Evolutionary conservation across 2,888 invertebrate genomes (phyloP).

Genomic region (Augochlorella aurata): DNA sequence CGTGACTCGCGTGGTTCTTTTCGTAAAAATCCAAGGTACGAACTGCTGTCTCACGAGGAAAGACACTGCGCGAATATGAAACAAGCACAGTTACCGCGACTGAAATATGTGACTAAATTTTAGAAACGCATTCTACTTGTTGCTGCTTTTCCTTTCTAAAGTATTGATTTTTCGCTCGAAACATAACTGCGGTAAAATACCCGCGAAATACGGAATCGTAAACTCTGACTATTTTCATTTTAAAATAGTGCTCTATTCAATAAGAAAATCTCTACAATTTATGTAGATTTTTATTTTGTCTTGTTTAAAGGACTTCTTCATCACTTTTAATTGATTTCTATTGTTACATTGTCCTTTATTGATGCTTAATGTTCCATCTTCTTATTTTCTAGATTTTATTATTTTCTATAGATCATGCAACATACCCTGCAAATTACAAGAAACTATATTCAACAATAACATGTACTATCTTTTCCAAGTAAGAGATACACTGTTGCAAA

Average conservation of each 20-base stretch:
- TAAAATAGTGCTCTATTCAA: not conserved
- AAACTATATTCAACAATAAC: too few relatives aligned
- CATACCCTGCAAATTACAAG: too few relatives aligned
- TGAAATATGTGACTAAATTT: constrained; percentile 7
- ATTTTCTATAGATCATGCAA: too few relatives aligned
- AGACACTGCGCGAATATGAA: not conserved
- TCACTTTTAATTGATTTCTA: too few relatives aligned
- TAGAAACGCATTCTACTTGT: constrained; percentile 3
- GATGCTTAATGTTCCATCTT: too few relatives aligned
- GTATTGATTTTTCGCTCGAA: not conserved
- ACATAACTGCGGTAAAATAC: not conserved
- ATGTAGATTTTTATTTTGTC: too few relatives aligned
- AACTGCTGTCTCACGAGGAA: not conserved
- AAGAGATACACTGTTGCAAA: too few relatives aligned
- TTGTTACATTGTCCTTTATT: too few relatives aligned
- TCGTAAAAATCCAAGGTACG: constrained; percentile 7
- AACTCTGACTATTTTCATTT: not conserved
- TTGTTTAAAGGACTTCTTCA: too few relatives aligned
- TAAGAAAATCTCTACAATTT: not conserved
- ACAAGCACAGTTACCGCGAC: not conserved
- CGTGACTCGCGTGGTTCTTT: constrained; percentile 15
- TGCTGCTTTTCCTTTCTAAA: not conserved
- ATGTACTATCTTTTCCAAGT: too few relatives aligned
- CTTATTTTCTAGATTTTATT: too few relatives aligned
- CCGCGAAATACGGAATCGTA: not conserved